Evolutionary conservation across 2,888 invertebrate species (phyloP), one percentile per base, ranked within the genome.

Genomic region (Himalopsyche tibetana): DNA sequence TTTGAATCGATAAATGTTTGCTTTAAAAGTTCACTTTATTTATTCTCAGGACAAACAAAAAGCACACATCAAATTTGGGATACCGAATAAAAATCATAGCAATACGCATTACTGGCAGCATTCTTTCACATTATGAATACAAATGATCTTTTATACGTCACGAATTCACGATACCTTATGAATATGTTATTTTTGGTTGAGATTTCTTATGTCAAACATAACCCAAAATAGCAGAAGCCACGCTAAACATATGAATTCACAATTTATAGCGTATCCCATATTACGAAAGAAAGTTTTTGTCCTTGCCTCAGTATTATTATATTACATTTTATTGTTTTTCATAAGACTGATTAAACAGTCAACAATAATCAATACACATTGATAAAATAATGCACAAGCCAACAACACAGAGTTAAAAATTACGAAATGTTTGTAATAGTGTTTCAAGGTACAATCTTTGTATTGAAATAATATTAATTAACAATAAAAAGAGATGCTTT

Each of bases 101-200:
- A 74, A 74, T 74, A 74, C 36, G 74, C n/a, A 28, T 74, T 51
- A 51, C 51, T 36, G 74, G 74, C 36, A 74, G 38, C 28, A 74
- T 74, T 74, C 74, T 74, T 74, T 74, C 74, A 36, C 74, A 74
- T 74, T 74, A 74, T 36, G 74, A 28, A 74, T 74, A 74, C 74
- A 74, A 74, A 74, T 74, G 74, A 74, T 38, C 74, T 36, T 74
- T 74, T 74, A 74, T 74, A 36, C 74, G 74, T 74, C 74, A 74
- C 74, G 74, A 74, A 74, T 74, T 6, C 74, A 74, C 74, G 74
- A 74, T 74, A 74, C 74, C 74, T 74, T 74, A 74, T 74, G 74
- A 74, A 74, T 74, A 74, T 74, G 74, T 74, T 74, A 74, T 74
- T 74, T 74, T 74, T 74, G 38, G 19, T 74, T 74, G 74, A 74